These are phyloP conservation scores for Diceros bicornis DNA, from an alignment of 2,797 vertebrate genomes.

Conservation along the genomic window DNA sequence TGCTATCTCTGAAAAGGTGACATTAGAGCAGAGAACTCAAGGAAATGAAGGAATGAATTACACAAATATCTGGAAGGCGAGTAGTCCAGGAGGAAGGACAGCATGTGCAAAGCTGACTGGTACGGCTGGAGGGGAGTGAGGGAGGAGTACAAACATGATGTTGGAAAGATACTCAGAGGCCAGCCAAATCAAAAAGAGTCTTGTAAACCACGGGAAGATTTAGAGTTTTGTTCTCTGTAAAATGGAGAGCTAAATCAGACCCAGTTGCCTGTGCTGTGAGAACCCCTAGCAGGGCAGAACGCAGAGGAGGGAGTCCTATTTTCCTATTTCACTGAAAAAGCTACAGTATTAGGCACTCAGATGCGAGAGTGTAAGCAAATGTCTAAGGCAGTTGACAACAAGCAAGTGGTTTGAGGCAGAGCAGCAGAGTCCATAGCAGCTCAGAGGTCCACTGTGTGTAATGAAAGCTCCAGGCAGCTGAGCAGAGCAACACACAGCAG, in stretches of 20 bases:
- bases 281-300: neutral
- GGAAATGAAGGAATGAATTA: neutral
- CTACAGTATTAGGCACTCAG: neutral
- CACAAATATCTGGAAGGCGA: neutral
- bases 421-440: neutral
- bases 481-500: neutral
- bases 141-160: neutral
- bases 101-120: neutral
- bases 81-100: neutral
- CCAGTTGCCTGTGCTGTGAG: neutral
- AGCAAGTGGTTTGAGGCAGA: neutral
- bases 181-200: neutral
- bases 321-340: neutral
- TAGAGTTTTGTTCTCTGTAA: neutral
- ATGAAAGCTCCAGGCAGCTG: neutral
- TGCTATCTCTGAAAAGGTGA: neutral
- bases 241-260: neutral
- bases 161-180: neutral
- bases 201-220: neutral
- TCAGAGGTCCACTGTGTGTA: neutral
- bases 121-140: neutral
- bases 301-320: neutral
- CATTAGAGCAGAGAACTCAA: neutral
- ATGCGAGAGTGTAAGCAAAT: neutral
- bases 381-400: neutral